Conservation (phyloP, 2,888 invertebrate genomes). For the Nemurella pictetii region DNA sequence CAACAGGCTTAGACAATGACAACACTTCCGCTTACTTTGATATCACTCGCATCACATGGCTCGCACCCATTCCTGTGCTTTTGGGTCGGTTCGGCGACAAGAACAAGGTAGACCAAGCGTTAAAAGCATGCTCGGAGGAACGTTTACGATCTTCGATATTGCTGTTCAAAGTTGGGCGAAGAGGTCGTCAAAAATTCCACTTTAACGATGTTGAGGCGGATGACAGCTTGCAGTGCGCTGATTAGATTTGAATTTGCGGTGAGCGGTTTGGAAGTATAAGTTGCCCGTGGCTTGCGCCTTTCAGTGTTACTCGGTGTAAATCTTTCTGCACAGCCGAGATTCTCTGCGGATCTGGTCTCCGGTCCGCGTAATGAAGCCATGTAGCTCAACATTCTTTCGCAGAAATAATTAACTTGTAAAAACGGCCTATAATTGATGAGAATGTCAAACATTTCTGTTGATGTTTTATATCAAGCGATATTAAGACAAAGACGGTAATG, state of each 20-base stretch:
- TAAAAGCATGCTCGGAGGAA: not conserved
- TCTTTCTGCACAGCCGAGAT: not conserved
- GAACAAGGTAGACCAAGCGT: not conserved
- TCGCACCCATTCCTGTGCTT: not conserved
- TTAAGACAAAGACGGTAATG: not conserved
- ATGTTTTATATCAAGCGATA: slow-evolving; percentile 6
- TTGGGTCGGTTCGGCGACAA: not conserved
- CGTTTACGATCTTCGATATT: not conserved
- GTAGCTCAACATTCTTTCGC: slow-evolving; percentile 5
- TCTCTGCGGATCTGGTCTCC: not conserved
- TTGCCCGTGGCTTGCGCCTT: not conserved
- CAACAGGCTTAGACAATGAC: not conserved
- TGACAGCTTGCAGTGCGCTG: not conserved
- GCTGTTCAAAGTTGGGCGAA: not conserved
- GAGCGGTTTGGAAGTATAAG: not conserved
- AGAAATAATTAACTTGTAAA: slow-evolving; percentile 31
- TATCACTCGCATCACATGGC: not conserved
- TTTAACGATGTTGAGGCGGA: not conserved
- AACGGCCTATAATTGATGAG: slow-evolving; percentile 27
- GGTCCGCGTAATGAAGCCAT: slow-evolving; percentile 26
- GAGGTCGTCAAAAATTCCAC: not conserved
- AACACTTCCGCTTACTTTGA: not conserved
- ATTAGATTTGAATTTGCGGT: not conserved
- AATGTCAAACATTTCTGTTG: slow-evolving; percentile 29
- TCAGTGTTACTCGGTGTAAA: not conserved